phyloP scores from a whole-genome alignment of 2,797 vertebrate species.

The Mormyrops attenuatus region DNA sequence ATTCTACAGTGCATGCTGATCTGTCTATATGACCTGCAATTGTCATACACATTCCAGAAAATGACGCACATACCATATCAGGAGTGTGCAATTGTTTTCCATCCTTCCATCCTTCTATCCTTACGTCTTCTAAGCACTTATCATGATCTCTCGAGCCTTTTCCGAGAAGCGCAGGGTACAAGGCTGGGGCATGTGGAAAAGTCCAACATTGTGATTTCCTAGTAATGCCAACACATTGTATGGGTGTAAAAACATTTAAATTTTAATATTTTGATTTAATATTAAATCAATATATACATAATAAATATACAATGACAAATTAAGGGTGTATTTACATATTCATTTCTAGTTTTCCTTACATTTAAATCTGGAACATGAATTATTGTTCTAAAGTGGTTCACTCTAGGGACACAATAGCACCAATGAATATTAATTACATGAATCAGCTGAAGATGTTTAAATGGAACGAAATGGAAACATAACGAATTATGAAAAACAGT shows the following conservation, averaged over 20 bases:
- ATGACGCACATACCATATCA: not conserved
- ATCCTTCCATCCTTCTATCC: not conserved
- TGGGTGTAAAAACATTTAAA: not conserved
- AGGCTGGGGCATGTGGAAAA: not conserved
- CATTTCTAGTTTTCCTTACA: not conserved
- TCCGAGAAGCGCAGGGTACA: not conserved
- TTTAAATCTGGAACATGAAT: not conserved
- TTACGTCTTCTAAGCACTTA: not conserved
- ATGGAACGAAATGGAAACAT: not conserved
- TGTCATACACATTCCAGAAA: conserved; percentile 9
- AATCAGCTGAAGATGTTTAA: not conserved
- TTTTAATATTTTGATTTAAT: not conserved
- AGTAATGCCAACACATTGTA: not conserved
- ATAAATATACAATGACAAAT: not conserved
- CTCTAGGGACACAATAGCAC: not conserved
- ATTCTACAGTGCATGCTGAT: not conserved
- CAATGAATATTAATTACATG: not conserved
- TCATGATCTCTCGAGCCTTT: not conserved
- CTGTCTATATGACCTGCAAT: not conserved
- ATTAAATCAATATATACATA: not conserved
- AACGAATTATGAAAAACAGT: not conserved
- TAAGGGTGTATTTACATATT: not conserved
- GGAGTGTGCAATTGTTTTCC: not conserved
- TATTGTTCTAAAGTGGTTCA: not conserved
- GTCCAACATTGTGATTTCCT: not conserved